phyloP scores from a whole-genome alignment of 2,888 invertebrate genomes.

The Eupithecia subfuscata region DNA sequence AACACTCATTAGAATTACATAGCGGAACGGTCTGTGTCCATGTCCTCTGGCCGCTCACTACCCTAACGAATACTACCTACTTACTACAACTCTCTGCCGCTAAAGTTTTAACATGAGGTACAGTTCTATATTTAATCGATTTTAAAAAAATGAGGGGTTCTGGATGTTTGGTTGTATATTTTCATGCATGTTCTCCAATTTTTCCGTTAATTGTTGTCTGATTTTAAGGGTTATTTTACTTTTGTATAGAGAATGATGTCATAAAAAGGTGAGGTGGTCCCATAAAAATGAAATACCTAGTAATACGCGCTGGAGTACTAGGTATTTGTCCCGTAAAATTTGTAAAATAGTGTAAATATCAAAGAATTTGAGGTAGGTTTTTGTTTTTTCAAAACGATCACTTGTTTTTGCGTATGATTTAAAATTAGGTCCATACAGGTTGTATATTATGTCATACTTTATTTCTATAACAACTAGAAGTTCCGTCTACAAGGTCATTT shows the following conservation, averaged over 20 bases:
- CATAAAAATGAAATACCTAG: too few species aligned
- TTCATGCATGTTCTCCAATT: neutral
- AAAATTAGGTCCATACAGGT: too few species aligned
- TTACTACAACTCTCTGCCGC: neutral
- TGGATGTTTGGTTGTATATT: neutral
- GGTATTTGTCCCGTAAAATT: neutral
- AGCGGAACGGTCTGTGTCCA: constrained; percentile 64
- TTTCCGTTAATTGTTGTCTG: neutral
- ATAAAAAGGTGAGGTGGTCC: neutral
- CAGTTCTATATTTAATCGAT: neutral
- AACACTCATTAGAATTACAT: constrained; percentile 84
- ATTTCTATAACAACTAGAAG: neutral
- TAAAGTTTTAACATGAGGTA: neutral
- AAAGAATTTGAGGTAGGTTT: neutral
- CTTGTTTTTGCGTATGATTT: neutral
- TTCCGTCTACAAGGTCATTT: neutral
- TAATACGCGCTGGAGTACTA: neutral
- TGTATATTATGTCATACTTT: neutral
- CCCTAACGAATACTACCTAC: neutral
- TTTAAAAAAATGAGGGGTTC: too few species aligned
- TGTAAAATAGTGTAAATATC: too few species aligned
- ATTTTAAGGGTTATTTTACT: neutral
- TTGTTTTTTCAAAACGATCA: too few species aligned
- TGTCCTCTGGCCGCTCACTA: constrained; percentile 34
- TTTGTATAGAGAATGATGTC: neutral